Percentiles rank a stretch among this genome's conserved stretches.
These are phyloP conservation scores for Nasonia vitripennis DNA, from an alignment of 1,140 invertebrate species.

Conservation along the genomic window DNA sequence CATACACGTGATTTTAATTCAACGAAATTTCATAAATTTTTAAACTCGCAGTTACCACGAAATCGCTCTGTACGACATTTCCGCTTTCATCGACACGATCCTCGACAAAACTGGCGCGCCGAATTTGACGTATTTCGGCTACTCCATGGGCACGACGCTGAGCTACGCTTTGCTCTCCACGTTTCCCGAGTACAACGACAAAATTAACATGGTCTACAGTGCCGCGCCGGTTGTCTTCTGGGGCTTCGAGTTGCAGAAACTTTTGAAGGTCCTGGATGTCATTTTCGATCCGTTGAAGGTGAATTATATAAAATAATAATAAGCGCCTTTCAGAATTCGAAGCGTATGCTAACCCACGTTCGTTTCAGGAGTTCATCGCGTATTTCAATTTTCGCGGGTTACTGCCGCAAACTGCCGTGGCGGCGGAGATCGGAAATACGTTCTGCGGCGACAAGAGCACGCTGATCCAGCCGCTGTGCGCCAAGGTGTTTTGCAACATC, in stretches of 20 bases:
- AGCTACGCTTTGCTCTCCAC: conserved; percentile 76
- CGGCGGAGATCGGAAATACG: not conserved
- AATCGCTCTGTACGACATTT: not conserved
- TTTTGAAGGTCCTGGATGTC: not conserved
- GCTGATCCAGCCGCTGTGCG: conserved; percentile 1
- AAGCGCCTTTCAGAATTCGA: no score
- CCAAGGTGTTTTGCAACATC: conserved; percentile 2
- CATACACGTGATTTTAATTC: not conserved
- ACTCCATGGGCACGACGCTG: conserved; percentile 76
- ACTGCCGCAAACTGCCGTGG: not conserved
- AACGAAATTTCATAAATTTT: not conserved
- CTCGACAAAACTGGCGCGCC: conserved; percentile 76
- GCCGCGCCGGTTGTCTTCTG: conserved; percentile 18
- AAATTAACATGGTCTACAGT: conserved; percentile 51
- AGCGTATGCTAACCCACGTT: not conserved
- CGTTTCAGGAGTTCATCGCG: not conserved
- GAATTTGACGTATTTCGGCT: conserved; percentile 76
- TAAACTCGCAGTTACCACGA: conserved; percentile 26
- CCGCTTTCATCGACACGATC: conserved; percentile 76
- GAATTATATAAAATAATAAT: not conserved
- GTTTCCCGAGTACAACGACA: conserved; percentile 76
- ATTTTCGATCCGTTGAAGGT: conserved; percentile 19
- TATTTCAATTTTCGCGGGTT: conserved; percentile 13
- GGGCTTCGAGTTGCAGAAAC: not conserved
- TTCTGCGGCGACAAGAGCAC: not conserved